Conservation (phyloP, 2,113 vertebrate species). For the Piprites chloris region DNA sequence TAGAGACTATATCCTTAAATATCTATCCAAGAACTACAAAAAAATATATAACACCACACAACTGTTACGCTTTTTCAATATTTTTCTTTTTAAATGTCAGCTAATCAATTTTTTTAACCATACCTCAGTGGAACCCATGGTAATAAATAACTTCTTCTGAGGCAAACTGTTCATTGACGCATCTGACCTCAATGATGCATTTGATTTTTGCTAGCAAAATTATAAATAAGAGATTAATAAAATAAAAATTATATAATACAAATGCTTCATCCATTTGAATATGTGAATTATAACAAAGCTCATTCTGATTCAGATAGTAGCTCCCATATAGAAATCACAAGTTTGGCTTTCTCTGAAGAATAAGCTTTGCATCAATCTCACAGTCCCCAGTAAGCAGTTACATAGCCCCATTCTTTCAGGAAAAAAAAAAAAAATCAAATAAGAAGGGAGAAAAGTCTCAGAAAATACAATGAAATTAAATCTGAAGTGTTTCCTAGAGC, state of each 20-base stretch:
- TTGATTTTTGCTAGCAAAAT: constrained; percentile 28
- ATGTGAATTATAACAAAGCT: not conserved
- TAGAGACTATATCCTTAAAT: not conserved
- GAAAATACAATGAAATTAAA: not conserved
- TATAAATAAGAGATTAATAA: constrained; percentile 7
- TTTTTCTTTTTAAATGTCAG: not conserved
- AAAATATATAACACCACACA: not conserved
- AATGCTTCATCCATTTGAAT: not conserved
- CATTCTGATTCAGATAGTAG: not conserved
- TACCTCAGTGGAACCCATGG: constrained; percentile 77
- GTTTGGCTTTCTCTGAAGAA: not conserved
- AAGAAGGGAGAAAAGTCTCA: not conserved
- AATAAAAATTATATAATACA: not conserved
- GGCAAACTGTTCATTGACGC: not conserved
- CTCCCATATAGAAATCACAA: not conserved
- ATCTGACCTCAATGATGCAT: constrained; percentile 35
- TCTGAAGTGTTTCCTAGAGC: not conserved
- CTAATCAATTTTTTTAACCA: not conserved
- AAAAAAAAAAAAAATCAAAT: not conserved
- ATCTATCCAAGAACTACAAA: not conserved
- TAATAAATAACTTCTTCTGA: constrained; percentile 80
- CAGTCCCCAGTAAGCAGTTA: not conserved
- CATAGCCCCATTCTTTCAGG: not conserved
- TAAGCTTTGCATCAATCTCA: not conserved
- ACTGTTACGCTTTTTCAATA: not conserved